phyloP scores from a whole-genome alignment of 2,113 vertebrate species.

The Carassius gibelio region DNA sequence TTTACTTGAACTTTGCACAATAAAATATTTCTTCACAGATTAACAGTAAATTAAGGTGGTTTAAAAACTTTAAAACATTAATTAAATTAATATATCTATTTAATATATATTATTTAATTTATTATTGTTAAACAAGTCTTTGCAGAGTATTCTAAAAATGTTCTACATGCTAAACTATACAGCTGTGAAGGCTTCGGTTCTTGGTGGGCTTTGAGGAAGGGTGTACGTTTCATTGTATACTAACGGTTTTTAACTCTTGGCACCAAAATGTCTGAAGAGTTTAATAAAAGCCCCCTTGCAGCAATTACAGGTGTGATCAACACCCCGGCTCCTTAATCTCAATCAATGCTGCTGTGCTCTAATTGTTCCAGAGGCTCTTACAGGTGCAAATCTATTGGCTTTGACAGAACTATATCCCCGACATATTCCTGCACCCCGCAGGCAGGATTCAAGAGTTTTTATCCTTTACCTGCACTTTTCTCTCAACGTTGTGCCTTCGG shows the following conservation, averaged over 20 bases:
- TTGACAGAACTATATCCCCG: conserved; percentile 50
- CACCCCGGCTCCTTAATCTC: conserved; percentile 66
- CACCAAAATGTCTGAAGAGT: conserved; percentile 81
- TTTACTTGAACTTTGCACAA: neutral
- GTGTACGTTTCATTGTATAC: conserved; percentile 49
- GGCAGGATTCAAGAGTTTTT: conserved; percentile 31
- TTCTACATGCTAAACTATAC: neutral
- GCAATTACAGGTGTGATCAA: conserved; percentile 77
- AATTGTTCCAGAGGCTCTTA: conserved; percentile 78
- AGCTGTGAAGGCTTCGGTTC: neutral
- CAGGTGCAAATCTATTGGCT: conserved; percentile 55
- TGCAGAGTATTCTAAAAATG: too few relatives aligned
- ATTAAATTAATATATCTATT: too few relatives aligned
- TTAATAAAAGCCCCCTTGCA: conserved; percentile 74
- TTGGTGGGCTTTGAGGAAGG: neutral
- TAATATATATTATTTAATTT: too few relatives aligned
- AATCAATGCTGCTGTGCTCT: conserved; percentile 79
- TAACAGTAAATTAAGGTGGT: too few relatives aligned
- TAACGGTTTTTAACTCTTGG: conserved; percentile 77
- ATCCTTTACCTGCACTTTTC: neutral
- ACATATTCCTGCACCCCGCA: conserved; percentile 27
- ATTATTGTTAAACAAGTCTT: too few relatives aligned
- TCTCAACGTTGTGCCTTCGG: conserved; percentile 30
- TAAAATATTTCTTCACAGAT: too few relatives aligned
- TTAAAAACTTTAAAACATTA: too few relatives aligned